phyloP scores from a whole-genome alignment of 2,113 vertebrate genomes.

The Fukomys damarensis region DNA sequence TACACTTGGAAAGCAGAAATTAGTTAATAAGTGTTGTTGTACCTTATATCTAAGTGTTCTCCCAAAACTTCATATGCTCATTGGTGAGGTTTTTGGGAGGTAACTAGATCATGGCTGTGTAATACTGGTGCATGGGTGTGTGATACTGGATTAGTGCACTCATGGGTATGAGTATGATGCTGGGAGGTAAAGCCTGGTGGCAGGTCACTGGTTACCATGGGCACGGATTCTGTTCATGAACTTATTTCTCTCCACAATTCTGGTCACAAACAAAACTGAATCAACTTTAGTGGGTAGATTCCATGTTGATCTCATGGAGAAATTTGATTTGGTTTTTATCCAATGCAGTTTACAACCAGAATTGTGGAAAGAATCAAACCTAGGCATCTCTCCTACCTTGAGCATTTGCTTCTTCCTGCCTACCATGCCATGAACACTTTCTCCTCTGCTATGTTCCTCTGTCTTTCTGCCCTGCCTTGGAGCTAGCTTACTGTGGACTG shows the following conservation, averaged over 20 bases:
- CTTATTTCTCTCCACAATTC: background rate
- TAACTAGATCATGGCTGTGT: background rate
- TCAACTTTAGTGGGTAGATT: background rate
- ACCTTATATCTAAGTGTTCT: background rate
- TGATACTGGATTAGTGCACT: background rate
- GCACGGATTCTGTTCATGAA: background rate
- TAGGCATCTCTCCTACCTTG: too few species aligned
- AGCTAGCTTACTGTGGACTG: background rate
- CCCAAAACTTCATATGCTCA: background rate
- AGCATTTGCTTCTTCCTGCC: background rate
- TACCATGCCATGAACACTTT: background rate
- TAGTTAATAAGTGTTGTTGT: background rate
- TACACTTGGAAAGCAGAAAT: constrained; percentile 18
- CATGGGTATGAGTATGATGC: background rate
- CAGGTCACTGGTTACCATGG: background rate
- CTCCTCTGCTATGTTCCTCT: background rate
- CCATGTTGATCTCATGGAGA: background rate
- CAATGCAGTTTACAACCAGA: too few species aligned
- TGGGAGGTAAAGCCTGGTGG: background rate
- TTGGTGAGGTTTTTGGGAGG: background rate
- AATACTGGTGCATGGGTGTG: background rate
- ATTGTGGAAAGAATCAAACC: too few species aligned
- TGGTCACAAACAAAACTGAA: background rate
- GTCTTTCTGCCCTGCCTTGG: background rate
- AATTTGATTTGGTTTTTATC: too few species aligned